Base-by-base conservation (phyloP, 2,888 invertebrate species). In the Ptychoptera contaminata region DNA sequence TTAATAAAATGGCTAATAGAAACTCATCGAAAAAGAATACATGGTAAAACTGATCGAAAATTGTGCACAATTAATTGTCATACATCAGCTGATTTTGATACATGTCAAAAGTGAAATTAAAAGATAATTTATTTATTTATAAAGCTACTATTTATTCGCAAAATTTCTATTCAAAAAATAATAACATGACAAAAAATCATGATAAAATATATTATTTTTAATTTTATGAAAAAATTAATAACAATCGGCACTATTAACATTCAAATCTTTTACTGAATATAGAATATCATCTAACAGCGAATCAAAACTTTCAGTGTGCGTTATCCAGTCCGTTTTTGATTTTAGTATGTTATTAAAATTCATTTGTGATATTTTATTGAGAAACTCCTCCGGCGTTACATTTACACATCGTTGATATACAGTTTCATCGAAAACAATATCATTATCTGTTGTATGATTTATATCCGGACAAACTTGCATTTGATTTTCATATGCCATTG, bases 201-300 rank as follows among this genome's bases (percentile, higher is more conserved):
- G 4, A 23, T 23, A 23, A 23, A 23, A 23, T 5, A 23, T 23
- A 23, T 7, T n/a, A n/a, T 31, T 31, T n/a, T n/a, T n/a, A n/a
- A 34, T n/a, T 10, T 4, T 34, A 37, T 14, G 14, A 3, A 11
- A 38, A 14, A 40, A 32, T 64, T 60, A 82, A 55, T 83, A 83
- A 64, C 82, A 83, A 66, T 83, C 83, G 68, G 81, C 71, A 29
- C 69, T 66, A 54, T 79, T 79, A 0, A 73, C 63, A 48, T 76
- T 73, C 30, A 58, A 65, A 1, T 62, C 56, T 50, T 74, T 69
- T 53, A 77, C 74, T 43, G 75, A 69, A 9, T 74, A 73, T 16
- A 82, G 59, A 49, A 85, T 79, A 59, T 86, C 85, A 54, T 85
- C 83, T 2, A 86, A 60, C 5, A 84, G 66, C 0, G 83, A 82